Base-by-base conservation (phyloP, 1,140 invertebrate genomes). In the Nixonia krombeini region DNA sequence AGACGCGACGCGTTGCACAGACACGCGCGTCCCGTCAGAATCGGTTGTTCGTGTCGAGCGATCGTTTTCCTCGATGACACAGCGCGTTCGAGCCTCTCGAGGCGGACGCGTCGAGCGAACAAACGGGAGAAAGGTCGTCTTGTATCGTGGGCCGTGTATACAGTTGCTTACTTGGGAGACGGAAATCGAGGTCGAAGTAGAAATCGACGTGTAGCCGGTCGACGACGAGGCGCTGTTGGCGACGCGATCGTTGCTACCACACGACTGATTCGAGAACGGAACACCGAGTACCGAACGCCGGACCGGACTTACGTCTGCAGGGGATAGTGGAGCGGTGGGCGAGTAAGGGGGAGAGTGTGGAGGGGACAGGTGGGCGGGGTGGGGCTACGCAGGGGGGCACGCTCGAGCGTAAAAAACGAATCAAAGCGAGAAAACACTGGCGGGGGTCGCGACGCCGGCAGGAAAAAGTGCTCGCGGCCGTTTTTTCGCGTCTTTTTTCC, bases 261-360 rank as follows among this genome's bases (percentile, higher is more conserved):
- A 73, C 74, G 75, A 83, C 80, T 83, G 80, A 82, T 75, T 79
- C 74, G 69, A 71, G 75, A 74, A 73, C 66, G 61, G 62, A 73
- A 70, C 33, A 63, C 70, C 55, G 74, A 68, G 74, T 71, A n/a
- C n/a, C n/a, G n/a, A n/a, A 61, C 45, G 38, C 31, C 40, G 17
- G 41, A 18, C 31, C 49, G 62, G 73, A 52, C 71, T 75, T 74
- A 74, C 71, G 73, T 73, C 74, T 74, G 73, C 72, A n/a, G n/a
- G n/a, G n/a, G n/a, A n/a, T n/a, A n/a, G n/a, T 75, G 67, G 73
- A 62, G 57, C 63, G 63, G 50, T 6, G 52, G 40, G 47, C 40
- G 31, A 65, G 67, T 62, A 62, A 64, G 55, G 55, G 56, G 41
- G 52, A 49, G 44, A 25, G 35, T 38, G 40, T 25, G 35, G 51